Base-by-base conservation (phyloP, 2,888 invertebrate genomes). In the Gastrophysa polygoni region DNA sequence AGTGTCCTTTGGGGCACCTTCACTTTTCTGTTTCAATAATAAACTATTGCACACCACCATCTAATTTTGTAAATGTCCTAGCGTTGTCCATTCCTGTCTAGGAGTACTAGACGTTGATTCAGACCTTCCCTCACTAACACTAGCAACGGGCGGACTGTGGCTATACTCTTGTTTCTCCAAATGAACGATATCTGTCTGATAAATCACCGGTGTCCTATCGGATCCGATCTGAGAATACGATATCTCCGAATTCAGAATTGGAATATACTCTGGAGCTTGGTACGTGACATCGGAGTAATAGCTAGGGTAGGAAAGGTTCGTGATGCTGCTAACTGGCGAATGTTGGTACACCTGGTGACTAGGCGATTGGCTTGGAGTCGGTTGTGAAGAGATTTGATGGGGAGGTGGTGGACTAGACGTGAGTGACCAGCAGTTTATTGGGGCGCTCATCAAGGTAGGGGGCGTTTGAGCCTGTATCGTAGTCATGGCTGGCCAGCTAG, bases 361-460 rank as follows among this genome's bases (percentile, higher is more conserved):
- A 11, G 82, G 82, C 1, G 82, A 82, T 67, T 81, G 81, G 59
- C 77, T 80, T 0, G 81, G 80, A 1, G 79, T 78, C 3, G 76
- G 73, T 56, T 78, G 79, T 7, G 79, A 69, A 8, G 78, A 76
- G 28, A 79, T 70, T 68, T 81, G 80, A 61, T 80, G 79, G 3
- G 80, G 80, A 3, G 81, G 80, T 2, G 81, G 80, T 3, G 82
- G 80, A 67, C 79, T 80, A n/a, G 82, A 79, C 2, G 81, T 79
- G 29, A 81, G 67, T 2, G 81, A 80, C 82, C 82, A 82, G 68
- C 82, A 82, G 67, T 82, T 82, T 34, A 82, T 76, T 0, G 81
- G 69, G 6, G 81, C 75, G 46, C 77, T 76, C 63, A 81, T 74
- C 14, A 80, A 75, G 7, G 80, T 76, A 1, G 78, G 73, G 16